These are phyloP conservation scores for Neocrepidodera transversa DNA, from an alignment of 2,888 invertebrate species.

Conservation along the genomic window DNA sequence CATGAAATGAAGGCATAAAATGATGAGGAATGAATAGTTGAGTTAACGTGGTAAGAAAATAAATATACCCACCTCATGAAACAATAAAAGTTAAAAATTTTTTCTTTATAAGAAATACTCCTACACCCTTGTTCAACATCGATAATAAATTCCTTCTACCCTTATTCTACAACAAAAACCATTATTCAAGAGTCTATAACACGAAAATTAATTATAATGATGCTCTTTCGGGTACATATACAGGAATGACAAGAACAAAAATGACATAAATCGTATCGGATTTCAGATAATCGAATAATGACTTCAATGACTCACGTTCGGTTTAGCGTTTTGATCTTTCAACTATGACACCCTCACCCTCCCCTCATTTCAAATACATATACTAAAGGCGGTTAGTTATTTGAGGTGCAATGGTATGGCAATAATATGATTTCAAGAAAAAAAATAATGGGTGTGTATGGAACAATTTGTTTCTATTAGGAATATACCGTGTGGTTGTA, in stretches of 20 bases:
- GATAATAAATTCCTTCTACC: conserved; percentile 13
- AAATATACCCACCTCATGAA: no score
- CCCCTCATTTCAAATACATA: conserved; percentile 21
- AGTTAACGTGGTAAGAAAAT: no score
- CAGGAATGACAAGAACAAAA: conserved; percentile 9
- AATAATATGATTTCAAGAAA: conserved; percentile 27
- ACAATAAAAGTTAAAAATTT: no score
- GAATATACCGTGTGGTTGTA: no score
- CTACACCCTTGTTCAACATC: conserved; percentile 2
- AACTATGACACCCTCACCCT: conserved; percentile 39
- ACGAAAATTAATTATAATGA: conserved; percentile 26
- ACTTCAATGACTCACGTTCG: conserved; percentile 35
- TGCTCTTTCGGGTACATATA: conserved; percentile 11
- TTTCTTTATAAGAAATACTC: background rate
- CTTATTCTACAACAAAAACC: conserved; percentile 10
- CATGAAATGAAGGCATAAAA: no score
- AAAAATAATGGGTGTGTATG: conserved; percentile 16
- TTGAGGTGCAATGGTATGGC: conserved; percentile 35
- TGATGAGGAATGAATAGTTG: no score
- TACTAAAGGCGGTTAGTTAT: conserved; percentile 20
- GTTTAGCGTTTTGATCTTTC: conserved; percentile 39
- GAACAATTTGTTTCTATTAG: conserved; percentile 19
- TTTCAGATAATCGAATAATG: conserved; percentile 40
- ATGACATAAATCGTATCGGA: conserved; percentile 31
- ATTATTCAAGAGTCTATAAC: conserved; percentile 19